A percentile compares a stretch with the other conserved stretches of the same genome.
These are phyloP conservation scores for Deroptyus accipitrinus DNA, from an alignment of 2,113 vertebrate species.

Conservation along the genomic window DNA sequence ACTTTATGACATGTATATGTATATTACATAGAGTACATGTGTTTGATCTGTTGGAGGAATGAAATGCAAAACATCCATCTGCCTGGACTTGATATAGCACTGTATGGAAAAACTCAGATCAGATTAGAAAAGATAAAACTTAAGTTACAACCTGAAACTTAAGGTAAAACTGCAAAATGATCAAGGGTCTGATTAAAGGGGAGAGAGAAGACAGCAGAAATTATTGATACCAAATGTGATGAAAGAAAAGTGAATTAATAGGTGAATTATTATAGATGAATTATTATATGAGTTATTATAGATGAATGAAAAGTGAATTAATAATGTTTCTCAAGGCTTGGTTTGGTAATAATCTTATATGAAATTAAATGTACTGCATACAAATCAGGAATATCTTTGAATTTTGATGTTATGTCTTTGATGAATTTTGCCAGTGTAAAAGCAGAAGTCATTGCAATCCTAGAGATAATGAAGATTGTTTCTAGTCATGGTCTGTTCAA, in stretches of 20 bases:
- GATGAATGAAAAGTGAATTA: background rate
- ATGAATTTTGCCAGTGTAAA: background rate
- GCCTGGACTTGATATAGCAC: background rate
- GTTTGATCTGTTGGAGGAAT: background rate
- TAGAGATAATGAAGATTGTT: background rate
- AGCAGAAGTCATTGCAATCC: background rate
- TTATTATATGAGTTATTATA: no score
- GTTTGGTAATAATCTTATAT: accelerated
- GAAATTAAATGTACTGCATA: background rate
- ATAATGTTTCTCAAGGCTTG: background rate
- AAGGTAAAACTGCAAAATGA: background rate
- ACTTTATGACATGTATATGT: background rate
- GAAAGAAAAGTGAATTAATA: background rate
- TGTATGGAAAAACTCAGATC: background rate
- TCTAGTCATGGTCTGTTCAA: background rate
- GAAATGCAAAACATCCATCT: background rate
- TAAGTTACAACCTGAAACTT: background rate
- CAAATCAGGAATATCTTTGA: background rate
- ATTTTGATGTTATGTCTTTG: background rate
- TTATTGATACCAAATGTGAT: background rate
- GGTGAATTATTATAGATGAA: no score
- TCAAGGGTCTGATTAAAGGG: background rate
- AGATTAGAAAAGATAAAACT: background rate
- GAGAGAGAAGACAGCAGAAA: background rate
- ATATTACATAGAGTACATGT: background rate